Evolutionary conservation across 2,888 invertebrate genomes (phyloP).

Genomic region (Tetragonisca angustula): DNA sequence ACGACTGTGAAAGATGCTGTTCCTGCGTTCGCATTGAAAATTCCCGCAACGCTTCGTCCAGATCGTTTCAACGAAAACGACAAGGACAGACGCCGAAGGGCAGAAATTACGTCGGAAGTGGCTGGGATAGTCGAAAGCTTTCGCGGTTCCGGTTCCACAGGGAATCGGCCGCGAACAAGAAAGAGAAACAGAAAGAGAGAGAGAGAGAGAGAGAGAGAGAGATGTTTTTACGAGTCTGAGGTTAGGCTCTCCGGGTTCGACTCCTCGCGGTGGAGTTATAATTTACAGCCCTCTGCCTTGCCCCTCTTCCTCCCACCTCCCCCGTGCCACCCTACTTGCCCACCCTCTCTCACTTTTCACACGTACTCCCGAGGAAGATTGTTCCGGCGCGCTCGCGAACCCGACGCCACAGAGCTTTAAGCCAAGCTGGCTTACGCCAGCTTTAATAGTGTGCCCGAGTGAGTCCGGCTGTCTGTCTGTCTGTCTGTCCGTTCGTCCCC

Average conservation of each 20-base stretch:
- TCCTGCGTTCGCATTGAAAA: background rate
- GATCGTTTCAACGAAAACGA: background rate
- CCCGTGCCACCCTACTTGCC: slow-evolving; percentile 68
- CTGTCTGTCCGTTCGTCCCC: slow-evolving; percentile 60
- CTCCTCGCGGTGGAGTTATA: slow-evolving; percentile 83
- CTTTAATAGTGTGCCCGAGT: slow-evolving; percentile 75
- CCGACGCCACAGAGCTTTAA: slow-evolving; percentile 54
- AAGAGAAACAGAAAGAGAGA: slow-evolving; percentile 64
- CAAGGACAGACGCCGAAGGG: too few relatives aligned
- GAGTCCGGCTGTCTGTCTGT: slow-evolving; percentile 64
- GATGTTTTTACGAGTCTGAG: slow-evolving; percentile 82
- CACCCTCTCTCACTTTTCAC: slow-evolving; percentile 51
- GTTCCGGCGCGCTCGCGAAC: slow-evolving; percentile 64
- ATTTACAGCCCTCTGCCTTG: slow-evolving; percentile 79
- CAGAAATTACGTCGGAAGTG: slow-evolving; percentile 29
- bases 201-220: slow-evolving; percentile 70
- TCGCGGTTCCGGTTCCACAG: slow-evolving; percentile 56
- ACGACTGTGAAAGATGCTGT: too few relatives aligned
- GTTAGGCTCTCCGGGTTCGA: slow-evolving; percentile 81
- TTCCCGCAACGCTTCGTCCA: background rate
- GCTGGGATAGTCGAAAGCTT: slow-evolving; percentile 46
- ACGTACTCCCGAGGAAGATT: slow-evolving; percentile 55
- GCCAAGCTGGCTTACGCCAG: slow-evolving; percentile 38
- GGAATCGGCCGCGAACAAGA: slow-evolving; percentile 66
- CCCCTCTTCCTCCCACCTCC: slow-evolving; percentile 69